Base-by-base conservation (phyloP, 2,888 invertebrate species). In the Apeira syringaria region DNA sequence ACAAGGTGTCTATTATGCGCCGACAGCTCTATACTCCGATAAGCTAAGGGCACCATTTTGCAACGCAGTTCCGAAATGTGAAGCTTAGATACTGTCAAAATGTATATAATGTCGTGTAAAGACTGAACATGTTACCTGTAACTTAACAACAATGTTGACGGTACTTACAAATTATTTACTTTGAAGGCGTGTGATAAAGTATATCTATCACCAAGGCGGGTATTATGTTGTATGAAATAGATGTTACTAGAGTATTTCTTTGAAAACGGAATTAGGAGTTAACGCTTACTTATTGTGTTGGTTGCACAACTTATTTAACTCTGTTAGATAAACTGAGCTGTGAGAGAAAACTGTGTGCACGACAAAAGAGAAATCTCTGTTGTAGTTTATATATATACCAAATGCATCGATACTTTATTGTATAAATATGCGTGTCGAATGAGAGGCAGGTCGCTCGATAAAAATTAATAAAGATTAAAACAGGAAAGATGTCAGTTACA, bases 81-180 rank as follows among this genome's bases (percentile, higher is more conserved):
- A 36, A 45, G 29, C 34, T 40, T 8, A 2, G 1, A 3, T 39
- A 45, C 45, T 45, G 45, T 10, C 17, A 15, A 8, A 2, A 26
- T 13, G 17, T 31, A 31, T 35, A 39, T 18, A 13, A n/a, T n/a
- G n/a, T 3, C 24, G 7, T 22, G 17, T 15, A 13, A 20, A 27
- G 8, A 18, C 62, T 56, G 64, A 60, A 65, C 65, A 68, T 61
- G 71, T 73, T 73, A 73, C 68, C 67, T 62, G 36, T 53, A 45
- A 51, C 52, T 48, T 50, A 57, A 50, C 47, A 46, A 55, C 57
- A 56, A 56, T 65, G 68, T 74, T 72, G 71, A 72, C 71, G 62
- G 60, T 64, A 68, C 62, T 67, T 68, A 67, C 5, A 59, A 64
- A 59, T 62, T 68, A 68, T 66, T 68, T 65, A 64, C 59, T 61